Evolutionary conservation across 2,797 vertebrate genomes (phyloP), one percentile per base, ranked within the genome.

Genomic region (Rhinoraja longicauda): DNA sequence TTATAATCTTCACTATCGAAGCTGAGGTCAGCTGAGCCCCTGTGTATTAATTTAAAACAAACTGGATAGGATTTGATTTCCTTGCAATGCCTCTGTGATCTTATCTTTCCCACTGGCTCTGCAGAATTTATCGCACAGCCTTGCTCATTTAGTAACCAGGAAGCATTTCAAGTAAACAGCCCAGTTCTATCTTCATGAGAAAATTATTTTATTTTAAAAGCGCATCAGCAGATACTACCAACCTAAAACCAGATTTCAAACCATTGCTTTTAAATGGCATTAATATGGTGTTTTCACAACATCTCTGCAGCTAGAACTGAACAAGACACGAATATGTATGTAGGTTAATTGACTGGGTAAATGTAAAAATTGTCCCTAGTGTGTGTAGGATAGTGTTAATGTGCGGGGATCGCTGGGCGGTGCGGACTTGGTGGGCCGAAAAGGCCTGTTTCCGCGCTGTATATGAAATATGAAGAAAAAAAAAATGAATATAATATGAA

Each of bases 41-140:
- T 17, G 67, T 73, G 84, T 91, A 91, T 72, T 91, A 73, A 91
- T 45, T 29, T 72, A 72, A 91, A 91, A 26, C 64, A 32, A 90
- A 64, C 19, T 91, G 67, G 32, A 10, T 10, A 39, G 24, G 67
- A 73, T 72, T 53, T 72, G 24, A 91, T 73, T 53, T 53, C 21
- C 39, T 90, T 45, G 90, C 64, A 91, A 91, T 24, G 12, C 90
- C 53, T 45, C 4, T 26, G 19, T 73, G 70, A 91, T 53, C 29
- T 32, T n/a, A 88, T 36, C 84, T 8, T 62, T 59, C 29, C 82
- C 59, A 64, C 15, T 32, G 29, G 57, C 88, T 64, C n/a, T 64
- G 84, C n/a, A 13, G 59, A 36, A 88, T 88, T 32, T 64, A 88
- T 64, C 19, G 64, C n/a, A 32, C 62, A 62, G 13, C 21, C 15